phyloP scores from a whole-genome alignment of 2,797 vertebrate genomes.

The Sebastes oblongus region DNA sequence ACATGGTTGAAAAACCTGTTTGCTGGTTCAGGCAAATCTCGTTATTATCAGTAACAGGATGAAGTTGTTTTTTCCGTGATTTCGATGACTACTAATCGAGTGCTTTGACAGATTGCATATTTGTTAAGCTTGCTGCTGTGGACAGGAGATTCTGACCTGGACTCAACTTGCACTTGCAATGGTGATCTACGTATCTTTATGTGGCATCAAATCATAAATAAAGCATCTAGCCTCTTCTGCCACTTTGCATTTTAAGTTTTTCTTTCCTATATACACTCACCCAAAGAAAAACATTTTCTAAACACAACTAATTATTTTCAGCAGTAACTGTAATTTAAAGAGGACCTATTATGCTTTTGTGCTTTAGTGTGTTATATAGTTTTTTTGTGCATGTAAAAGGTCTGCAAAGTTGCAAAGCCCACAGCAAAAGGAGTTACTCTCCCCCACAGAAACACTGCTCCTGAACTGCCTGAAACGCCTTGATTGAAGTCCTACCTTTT shows the following conservation, averaged over 20 bases:
- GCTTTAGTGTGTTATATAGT: no score
- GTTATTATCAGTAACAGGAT: not conserved
- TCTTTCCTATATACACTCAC: not conserved
- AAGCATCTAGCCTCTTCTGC: not conserved
- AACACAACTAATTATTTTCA: not conserved
- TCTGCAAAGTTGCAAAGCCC: no score
- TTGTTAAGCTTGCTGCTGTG: not conserved
- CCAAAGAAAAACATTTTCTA: not conserved
- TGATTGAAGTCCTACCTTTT: no score
- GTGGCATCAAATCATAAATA: not conserved
- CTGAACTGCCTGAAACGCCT: no score
- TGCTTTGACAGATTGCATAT: not conserved
- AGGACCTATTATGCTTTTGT: no score
- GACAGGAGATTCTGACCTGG: not conserved
- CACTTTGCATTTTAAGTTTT: not conserved
- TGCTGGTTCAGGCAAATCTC: not conserved
- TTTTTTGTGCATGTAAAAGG: no score
- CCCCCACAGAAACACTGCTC: no score
- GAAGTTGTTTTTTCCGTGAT: not conserved
- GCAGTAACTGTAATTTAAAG: not conserved
- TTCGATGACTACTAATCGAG: not conserved
- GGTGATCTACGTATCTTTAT: not conserved
- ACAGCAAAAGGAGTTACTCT: no score
- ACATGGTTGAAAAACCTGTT: constrained; percentile 1
- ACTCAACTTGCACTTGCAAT: not conserved